phyloP scores from a whole-genome alignment of 2,888 invertebrate genomes.

The Xanthorhoe spadicearia region DNA sequence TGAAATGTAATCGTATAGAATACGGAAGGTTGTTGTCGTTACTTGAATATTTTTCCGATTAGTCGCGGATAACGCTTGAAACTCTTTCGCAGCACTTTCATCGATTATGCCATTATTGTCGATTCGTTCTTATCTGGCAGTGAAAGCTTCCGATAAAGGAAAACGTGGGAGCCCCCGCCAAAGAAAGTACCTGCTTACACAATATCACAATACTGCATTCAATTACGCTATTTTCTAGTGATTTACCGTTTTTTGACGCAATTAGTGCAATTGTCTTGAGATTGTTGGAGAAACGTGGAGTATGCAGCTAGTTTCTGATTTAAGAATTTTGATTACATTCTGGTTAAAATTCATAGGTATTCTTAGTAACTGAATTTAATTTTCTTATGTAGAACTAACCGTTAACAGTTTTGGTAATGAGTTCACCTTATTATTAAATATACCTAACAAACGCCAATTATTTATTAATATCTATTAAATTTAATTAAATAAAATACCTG shows the following conservation, averaged over 20 bases:
- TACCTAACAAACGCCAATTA: too few relatives aligned
- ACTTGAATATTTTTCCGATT: constrained; percentile 38
- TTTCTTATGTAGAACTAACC: not conserved
- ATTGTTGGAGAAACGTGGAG: constrained; percentile 27
- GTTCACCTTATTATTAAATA: not conserved
- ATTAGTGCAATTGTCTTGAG: constrained; percentile 52
- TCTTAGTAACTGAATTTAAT: not conserved
- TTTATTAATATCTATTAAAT: too few relatives aligned
- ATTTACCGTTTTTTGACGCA: constrained; percentile 64
- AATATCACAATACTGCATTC: constrained; percentile 56
- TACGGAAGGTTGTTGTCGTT: constrained; percentile 1
- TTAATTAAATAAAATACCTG: too few relatives aligned
- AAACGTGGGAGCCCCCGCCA: constrained; percentile 76
- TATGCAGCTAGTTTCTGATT: constrained; percentile 26
- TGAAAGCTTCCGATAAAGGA: constrained; percentile 78
- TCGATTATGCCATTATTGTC: constrained; percentile 66
- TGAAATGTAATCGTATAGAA: too few relatives aligned
- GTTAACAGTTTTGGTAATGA: not conserved
- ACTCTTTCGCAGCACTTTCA: constrained; percentile 56
- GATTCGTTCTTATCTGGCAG: constrained; percentile 71
- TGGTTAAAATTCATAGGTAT: constrained; percentile 7
- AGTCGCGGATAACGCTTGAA: constrained; percentile 36
- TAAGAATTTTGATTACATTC: constrained; percentile 10
- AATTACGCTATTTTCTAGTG: constrained; percentile 67
- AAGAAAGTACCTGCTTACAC: constrained; percentile 68